Evolutionary conservation across 2,797 vertebrate genomes (phyloP).

Genomic region (Tokudaia tokunoshimensis): DNA sequence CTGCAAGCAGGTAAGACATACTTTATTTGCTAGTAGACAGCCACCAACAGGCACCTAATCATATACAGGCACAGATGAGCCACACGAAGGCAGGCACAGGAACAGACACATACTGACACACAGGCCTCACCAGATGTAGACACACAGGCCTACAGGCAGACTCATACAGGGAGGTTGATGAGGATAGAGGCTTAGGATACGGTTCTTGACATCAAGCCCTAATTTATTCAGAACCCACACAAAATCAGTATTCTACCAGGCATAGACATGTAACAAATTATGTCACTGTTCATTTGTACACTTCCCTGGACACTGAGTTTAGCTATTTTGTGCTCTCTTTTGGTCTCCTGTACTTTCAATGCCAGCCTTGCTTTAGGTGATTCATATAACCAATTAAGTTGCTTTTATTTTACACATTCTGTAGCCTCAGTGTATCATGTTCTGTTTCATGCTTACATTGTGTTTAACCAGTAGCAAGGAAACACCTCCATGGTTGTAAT

Average conservation of each 20-base stretch:
- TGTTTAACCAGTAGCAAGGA: constrained; percentile 32
- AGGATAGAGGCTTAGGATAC: background rate
- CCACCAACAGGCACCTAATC: background rate
- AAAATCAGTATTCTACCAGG: background rate
- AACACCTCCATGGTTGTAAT: background rate
- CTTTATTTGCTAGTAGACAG: background rate
- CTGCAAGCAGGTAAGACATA: background rate
- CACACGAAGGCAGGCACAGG: background rate
- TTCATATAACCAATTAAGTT: background rate
- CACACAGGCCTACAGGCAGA: background rate
- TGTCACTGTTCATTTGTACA: background rate
- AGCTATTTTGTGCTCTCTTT: background rate
- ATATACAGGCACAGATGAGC: background rate
- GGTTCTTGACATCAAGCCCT: background rate
- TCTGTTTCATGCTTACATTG: constrained; percentile 53
- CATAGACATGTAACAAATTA: background rate
- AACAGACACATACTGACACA: background rate
- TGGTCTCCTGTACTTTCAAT: background rate
- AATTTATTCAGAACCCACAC: background rate
- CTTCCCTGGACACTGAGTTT: background rate
- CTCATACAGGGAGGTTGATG: background rate
- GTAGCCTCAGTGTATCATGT: background rate
- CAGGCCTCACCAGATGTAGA: background rate
- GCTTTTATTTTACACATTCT: background rate
- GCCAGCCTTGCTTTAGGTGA: background rate